phyloP scores from a whole-genome alignment of 37 sponge, comb jelly and placozoan species.

The Geodia barretti region DNA sequence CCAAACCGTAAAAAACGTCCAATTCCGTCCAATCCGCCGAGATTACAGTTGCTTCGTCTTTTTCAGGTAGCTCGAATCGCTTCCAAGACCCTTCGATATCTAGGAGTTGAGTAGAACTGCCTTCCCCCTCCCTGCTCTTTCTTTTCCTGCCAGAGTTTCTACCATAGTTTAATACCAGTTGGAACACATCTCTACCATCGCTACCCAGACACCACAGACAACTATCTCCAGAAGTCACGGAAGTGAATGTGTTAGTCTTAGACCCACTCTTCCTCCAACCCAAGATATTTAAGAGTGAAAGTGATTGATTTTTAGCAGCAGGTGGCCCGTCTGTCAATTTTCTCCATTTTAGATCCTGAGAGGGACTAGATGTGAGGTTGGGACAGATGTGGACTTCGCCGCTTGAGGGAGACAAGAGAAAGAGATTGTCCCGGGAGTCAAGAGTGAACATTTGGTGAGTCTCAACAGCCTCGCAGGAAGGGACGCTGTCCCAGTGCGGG shows the following conservation, averaged over 20 bases:
- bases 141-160: not conserved
- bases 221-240: slow-evolving; percentile 34
- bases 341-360: not conserved
- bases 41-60: not conserved
- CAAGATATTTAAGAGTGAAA: not conserved
- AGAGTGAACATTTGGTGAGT: not conserved
- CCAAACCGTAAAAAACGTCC: not conserved
- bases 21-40: not conserved
- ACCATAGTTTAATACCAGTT: slow-evolving; percentile 27
- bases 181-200: slow-evolving; percentile 27
- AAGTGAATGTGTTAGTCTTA: not conserved
- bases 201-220: slow-evolving; percentile 48
- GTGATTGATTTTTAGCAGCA: not conserved
- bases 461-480: not conserved
- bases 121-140: not conserved
- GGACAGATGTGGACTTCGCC: not conserved
- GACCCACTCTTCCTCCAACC: not conserved
- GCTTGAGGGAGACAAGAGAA: not conserved
- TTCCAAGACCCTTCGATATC: slow-evolving; percentile 12
- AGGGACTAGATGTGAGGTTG: not conserved
- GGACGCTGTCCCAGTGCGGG: not conserved
- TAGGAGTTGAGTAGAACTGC: too few species aligned
- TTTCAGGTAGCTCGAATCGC: not conserved
- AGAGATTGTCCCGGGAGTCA: not conserved
- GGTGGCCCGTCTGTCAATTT: not conserved